Percentiles rank a stretch among this genome's conserved stretches.
phyloP scores from a whole-genome alignment of 1,140 invertebrate genomes.

The Patella vulgata region DNA sequence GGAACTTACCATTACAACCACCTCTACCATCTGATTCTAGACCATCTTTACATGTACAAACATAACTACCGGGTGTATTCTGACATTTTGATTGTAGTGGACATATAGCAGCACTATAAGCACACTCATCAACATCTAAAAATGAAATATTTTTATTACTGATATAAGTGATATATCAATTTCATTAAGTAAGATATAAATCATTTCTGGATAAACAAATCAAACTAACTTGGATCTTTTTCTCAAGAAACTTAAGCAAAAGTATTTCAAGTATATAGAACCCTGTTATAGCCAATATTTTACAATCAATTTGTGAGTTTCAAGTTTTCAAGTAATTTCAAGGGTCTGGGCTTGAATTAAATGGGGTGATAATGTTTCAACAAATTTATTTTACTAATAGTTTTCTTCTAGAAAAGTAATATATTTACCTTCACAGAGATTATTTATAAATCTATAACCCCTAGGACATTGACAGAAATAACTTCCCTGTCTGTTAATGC shows the following conservation, averaged over 20 bases:
- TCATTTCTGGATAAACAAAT: neutral
- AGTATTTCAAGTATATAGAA: too few relatives aligned
- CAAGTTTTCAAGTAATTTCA: too few relatives aligned
- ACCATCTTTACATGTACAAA: conserved; percentile 76
- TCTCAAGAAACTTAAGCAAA: neutral
- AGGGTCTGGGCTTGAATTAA: too few relatives aligned
- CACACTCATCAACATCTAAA: conserved; percentile 93
- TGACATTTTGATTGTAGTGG: conserved; percentile 80
- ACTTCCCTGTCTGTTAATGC: conserved; percentile 62
- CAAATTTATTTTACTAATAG: too few relatives aligned
- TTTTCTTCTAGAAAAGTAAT: too few relatives aligned
- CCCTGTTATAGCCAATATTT: too few relatives aligned
- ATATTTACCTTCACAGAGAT: conserved; percentile 48
- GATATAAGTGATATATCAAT: neutral
- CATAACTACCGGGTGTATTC: conserved; percentile 85
- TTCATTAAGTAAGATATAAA: neutral
- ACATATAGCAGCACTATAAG: conserved; percentile 77
- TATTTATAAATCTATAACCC: conserved; percentile 71
- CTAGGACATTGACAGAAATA: conserved; percentile 83
- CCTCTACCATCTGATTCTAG: conserved; percentile 43
- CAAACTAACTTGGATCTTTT: neutral
- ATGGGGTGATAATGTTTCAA: too few relatives aligned
- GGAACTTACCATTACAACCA: conserved; percentile 60
- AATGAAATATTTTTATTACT: conserved; percentile 21
- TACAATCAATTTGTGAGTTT: too few relatives aligned